Evolutionary conservation across 2,888 invertebrate genomes (phyloP).

Genomic region (Eupithecia subfuscata): DNA sequence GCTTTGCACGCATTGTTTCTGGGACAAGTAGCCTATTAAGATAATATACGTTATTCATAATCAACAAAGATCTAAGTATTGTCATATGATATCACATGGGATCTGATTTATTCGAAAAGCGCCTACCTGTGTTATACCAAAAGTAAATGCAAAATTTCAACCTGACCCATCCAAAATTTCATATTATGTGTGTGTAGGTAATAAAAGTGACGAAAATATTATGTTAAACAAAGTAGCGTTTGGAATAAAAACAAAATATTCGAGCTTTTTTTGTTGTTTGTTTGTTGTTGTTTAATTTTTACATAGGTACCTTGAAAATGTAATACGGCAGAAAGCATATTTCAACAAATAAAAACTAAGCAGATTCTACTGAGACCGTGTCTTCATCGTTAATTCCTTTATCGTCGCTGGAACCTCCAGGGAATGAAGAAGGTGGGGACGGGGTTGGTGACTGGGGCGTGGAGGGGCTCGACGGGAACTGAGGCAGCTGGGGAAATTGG

Average conservation of each 20-base stretch:
- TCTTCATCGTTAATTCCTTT: conserved; percentile 74
- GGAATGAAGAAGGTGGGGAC: conserved; percentile 61
- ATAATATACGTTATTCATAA: no score
- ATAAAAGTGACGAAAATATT: not conserved
- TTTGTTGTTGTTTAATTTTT: not conserved
- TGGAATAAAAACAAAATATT: not conserved
- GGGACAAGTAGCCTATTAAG: no score
- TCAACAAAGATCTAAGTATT: no score
- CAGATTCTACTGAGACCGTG: conserved; percentile 76
- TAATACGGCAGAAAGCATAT: not conserved
- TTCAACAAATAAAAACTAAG: conserved; percentile 48
- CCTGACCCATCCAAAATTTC: not conserved
- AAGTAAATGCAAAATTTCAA: not conserved
- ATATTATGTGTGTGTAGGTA: not conserved
- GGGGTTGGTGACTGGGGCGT: conserved; percentile 54
- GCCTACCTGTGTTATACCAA: not conserved
- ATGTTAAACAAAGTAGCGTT: not conserved
- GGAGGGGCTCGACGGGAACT: conserved; percentile 48
- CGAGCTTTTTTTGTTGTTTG: not conserved
- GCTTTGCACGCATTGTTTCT: not conserved
- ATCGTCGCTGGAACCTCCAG: conserved; percentile 57
- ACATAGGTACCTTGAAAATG: not conserved
- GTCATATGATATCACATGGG: no score
- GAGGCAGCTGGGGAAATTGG: conserved; percentile 54
- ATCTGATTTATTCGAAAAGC: no score